Evolutionary conservation across 2,888 invertebrate genomes (phyloP).

Genomic region (Ormyrus labotus): DNA sequence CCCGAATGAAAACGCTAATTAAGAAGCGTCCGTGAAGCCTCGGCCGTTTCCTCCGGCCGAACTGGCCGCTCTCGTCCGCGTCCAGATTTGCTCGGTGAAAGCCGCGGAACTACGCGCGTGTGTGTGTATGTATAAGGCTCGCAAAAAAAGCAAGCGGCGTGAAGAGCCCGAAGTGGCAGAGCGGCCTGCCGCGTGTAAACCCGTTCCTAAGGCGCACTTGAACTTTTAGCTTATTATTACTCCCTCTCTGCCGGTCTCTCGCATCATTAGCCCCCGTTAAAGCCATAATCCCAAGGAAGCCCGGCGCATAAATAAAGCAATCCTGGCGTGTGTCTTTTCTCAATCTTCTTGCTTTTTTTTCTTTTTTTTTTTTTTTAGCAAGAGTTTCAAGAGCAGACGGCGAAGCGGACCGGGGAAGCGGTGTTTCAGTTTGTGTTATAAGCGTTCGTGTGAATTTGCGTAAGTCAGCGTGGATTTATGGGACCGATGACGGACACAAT

Average conservation of each 20-base stretch:
- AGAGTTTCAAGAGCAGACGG: constrained; percentile 24
- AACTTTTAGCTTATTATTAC: constrained; percentile 28
- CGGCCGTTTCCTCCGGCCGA: too few species aligned
- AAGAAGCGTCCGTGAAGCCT: background rate
- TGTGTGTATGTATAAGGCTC: constrained; percentile 1
- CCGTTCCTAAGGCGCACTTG: constrained; percentile 25
- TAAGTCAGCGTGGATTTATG: background rate
- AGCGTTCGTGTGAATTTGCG: constrained; percentile 33
- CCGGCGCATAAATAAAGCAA: constrained; percentile 12
- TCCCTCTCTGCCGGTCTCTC: background rate
- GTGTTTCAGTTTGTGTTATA: constrained; percentile 23
- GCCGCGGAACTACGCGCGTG: background rate
- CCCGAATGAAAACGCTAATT: background rate
- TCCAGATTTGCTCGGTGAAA: constrained; percentile 48
- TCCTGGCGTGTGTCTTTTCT: constrained; percentile 6
- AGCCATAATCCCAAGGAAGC: constrained; percentile 32
- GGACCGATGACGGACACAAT: constrained; percentile 33
- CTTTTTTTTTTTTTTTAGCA: background rate
- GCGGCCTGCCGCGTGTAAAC: constrained; percentile 36
- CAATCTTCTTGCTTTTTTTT: background rate
- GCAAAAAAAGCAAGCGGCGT: constrained; percentile 44
- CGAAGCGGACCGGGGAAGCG: background rate
- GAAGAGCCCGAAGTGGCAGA: constrained; percentile 9
- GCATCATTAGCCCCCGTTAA: constrained; percentile 28
- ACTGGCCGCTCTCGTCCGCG: constrained; percentile 1